Base-by-base conservation (phyloP, 2,888 invertebrate genomes). In the Latrodectus elegans region DNA sequence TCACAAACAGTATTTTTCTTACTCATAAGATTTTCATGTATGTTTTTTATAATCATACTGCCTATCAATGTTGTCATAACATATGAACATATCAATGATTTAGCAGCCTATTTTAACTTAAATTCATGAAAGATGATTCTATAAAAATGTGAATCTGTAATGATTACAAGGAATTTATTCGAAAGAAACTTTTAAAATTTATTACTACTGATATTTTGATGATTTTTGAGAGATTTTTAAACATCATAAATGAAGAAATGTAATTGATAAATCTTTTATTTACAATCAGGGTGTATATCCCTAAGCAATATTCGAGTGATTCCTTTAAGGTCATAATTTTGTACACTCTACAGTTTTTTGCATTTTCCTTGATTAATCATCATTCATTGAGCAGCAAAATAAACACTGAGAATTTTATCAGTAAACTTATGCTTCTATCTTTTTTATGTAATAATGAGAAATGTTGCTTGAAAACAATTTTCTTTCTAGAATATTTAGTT, bases 221-320 rank as follows among this genome's bases (percentile, higher is more conserved):
- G 60, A 60, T 60, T 60, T 1, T 22, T 22, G 60, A 60, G 60
- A 60, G 10, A 15, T n/a, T 60, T n/a, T 60, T 60, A 60, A 60
- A 60, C 60, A 60, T 60, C 38, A 6, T 38, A 4, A 38, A 38
- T 38, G 38, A 38, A 6, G 38, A 38, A 38, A 38, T 6, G 4
- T 60, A 60, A 60, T 60, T 60, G 60, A 60, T 60, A 60, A 60
- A 11, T 60, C 60, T 60, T n/a, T n/a, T 60, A 60, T 60, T 60
- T 60, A 60, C 10, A 38, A 83, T 74, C 64, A 53, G 52, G 82
- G 76, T 64, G 76, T 64, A 71, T 72, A 22, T 77, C 12, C 65
- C 26, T 84, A 22, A 75, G 51, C 17, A 75, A 70, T 67, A 73
- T 84, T 84, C 84, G 78, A 38, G 38, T 84, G 38, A 77, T 84